Evolutionary conservation across 2,113 vertebrate species (phyloP).

Genomic region (Arizona elegans): DNA sequence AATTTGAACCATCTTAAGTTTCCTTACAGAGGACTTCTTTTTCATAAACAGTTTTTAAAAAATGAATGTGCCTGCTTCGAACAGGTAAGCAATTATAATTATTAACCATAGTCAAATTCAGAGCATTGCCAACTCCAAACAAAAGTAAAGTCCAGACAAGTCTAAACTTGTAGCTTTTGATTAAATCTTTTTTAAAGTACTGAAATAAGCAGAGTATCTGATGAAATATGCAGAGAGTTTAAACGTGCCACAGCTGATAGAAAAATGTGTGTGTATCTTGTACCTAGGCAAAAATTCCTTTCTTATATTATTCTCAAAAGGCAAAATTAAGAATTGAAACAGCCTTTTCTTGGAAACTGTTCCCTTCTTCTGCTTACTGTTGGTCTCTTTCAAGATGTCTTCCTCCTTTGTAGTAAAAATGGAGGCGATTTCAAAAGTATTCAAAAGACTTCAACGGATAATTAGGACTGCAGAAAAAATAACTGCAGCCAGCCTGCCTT

Average conservation of each 20-base stretch:
- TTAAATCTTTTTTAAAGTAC: conserved; percentile 87
- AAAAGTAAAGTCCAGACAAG: conserved; percentile 69
- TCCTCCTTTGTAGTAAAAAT: not conserved
- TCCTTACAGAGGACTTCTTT: not conserved
- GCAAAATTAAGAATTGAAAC: not conserved
- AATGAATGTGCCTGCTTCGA: conserved; percentile 65
- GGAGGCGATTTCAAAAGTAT: not conserved
- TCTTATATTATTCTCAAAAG: conserved; percentile 14
- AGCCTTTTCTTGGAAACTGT: not conserved
- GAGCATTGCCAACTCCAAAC: conserved; percentile 71
- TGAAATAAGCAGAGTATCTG: conserved; percentile 83
- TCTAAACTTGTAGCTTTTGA: conserved; percentile 79
- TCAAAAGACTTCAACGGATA: not conserved
- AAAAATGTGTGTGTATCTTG: conserved; percentile 30
- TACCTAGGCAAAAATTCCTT: conserved; percentile 19
- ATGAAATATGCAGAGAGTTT: conserved; percentile 81
- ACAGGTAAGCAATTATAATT: conserved; percentile 72
- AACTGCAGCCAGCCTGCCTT: not conserved
- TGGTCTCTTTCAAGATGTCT: not conserved
- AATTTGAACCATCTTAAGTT: not conserved
- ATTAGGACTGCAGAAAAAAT: not conserved
- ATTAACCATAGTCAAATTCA: conserved; percentile 60
- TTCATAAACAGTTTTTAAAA: conserved; percentile 64
- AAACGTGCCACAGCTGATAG: conserved; percentile 67
- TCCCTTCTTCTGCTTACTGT: not conserved